Evolutionary conservation across 2,113 vertebrate species (phyloP).

Genomic region (Castor canadensis): DNA sequence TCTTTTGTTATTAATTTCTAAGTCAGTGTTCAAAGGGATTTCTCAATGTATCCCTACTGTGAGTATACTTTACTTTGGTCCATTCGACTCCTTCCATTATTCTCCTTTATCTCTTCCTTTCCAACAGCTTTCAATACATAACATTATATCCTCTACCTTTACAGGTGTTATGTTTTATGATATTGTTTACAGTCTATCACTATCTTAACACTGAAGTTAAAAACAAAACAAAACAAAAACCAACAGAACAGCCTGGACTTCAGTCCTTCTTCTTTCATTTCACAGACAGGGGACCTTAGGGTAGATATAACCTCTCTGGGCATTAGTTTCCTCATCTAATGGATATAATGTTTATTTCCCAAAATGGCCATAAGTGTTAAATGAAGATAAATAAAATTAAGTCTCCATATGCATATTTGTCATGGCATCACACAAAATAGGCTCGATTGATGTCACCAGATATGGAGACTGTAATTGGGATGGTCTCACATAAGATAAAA

Average conservation of each 20-base stretch:
- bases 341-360: neutral
- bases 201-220: no score
- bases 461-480: neutral
- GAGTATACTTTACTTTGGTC: no score
- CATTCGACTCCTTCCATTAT: no score
- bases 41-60: no score
- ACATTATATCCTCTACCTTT: no score
- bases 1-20: no score
- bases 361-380: neutral
- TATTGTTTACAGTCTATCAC: no score
- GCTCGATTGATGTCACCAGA: neutral
- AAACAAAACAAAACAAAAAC: neutral
- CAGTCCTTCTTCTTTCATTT: neutral
- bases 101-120: no score
- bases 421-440: neutral
- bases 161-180: no score
- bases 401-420: neutral
- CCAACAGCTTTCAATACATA: no score
- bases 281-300: neutral
- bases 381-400: neutral
- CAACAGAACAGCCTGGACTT: neutral
- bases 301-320: neutral
- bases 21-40: no score
- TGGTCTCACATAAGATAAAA: conserved; percentile 3
- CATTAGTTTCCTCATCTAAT: neutral